phyloP scores from a whole-genome alignment of 1,140 invertebrate species.

The Plectus sambesii region DNA sequence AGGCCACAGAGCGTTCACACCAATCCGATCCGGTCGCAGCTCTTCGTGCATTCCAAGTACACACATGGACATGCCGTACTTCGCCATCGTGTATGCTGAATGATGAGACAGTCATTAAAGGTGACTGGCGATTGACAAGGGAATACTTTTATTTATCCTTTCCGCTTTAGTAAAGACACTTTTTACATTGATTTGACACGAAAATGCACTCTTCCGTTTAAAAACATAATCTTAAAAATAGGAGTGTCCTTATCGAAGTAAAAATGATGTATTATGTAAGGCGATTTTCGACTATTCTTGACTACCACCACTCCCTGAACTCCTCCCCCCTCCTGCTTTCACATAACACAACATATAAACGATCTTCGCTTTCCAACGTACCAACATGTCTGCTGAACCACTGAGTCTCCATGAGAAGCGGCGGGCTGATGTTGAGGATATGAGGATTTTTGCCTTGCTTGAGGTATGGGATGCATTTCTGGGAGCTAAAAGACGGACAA shows the following conservation, averaged over 20 bases:
- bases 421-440: slow-evolving; percentile 88
- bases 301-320: too few relatives aligned
- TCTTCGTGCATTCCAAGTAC: slow-evolving; percentile 85
- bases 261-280: too few relatives aligned
- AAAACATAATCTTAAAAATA: too few relatives aligned
- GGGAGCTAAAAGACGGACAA: slow-evolving; percentile 63
- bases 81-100: slow-evolving; percentile 86
- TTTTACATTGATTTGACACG: too few relatives aligned
- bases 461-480: slow-evolving; percentile 77
- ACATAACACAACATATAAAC: slow-evolving; percentile 2
- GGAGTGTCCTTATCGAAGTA: too few relatives aligned
- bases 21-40: slow-evolving; percentile 67
- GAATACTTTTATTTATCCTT: too few relatives aligned
- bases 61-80: slow-evolving; percentile 99
- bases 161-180: too few relatives aligned
- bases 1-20: slow-evolving; percentile 94
- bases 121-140: too few relatives aligned
- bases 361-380: slow-evolving; percentile 35
- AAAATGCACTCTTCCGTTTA: too few relatives aligned
- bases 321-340: not conserved
- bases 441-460: slow-evolving; percentile 79
- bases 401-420: slow-evolving; percentile 70
- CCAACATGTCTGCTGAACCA: slow-evolving; percentile 83
- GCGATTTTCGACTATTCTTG: too few relatives aligned
- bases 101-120: slow-evolving; percentile 16